These are phyloP conservation scores for Gibbula magus DNA, from an alignment of 2,888 invertebrate species.

Conservation along the genomic window DNA sequence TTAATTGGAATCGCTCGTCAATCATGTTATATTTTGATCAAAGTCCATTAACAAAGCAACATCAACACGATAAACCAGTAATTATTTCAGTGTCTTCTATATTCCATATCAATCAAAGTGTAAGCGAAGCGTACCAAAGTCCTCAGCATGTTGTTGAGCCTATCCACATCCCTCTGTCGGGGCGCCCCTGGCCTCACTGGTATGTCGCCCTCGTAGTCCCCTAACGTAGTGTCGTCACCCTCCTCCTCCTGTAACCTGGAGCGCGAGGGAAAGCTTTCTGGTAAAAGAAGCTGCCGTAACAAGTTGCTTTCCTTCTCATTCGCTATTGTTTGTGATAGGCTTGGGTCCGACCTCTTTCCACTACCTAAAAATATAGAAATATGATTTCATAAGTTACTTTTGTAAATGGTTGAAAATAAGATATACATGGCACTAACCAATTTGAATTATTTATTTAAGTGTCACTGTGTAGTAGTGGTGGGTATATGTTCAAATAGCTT, in stretches of 20 bases:
- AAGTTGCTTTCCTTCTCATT: background rate
- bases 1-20: too few species aligned
- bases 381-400: background rate
- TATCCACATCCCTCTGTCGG: background rate
- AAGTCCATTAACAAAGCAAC: too few species aligned
- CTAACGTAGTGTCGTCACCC: background rate
- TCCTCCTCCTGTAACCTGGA: background rate
- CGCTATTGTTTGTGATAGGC: constrained; percentile 11
- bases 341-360: constrained; percentile 36
- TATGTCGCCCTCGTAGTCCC: background rate
- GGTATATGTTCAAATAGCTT: too few species aligned
- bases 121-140: background rate
- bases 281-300: constrained; percentile 13
- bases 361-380: constrained; percentile 25
- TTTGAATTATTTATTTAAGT: too few species aligned
- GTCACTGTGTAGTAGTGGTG: too few species aligned
- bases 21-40: too few species aligned
- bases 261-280: background rate
- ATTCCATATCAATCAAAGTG: too few species aligned
- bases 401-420: too few species aligned
- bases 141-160: background rate
- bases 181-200: background rate
- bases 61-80: too few species aligned
- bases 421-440: too few species aligned
- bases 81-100: too few species aligned